Conservation (phyloP, 2,888 invertebrate species). For the Protophormia terraenovae region DNA sequence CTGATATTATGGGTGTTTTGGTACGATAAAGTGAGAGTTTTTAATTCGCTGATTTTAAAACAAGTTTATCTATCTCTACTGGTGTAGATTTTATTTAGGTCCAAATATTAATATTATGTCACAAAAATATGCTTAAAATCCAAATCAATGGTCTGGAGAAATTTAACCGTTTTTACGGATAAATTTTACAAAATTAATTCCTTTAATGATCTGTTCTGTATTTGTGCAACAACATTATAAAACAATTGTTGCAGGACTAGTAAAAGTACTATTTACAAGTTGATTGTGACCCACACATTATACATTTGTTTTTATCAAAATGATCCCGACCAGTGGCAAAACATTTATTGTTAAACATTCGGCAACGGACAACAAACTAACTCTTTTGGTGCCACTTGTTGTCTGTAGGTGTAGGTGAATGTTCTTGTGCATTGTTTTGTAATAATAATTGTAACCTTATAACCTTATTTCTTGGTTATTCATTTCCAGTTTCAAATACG, state of each 20-base stretch:
- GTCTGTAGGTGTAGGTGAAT: not conserved
- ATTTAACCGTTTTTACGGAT: no score
- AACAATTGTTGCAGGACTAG: slow-evolving; percentile 1
- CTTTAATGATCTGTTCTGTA: not conserved
- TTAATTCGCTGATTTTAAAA: no score
- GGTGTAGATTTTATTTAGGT: no score
- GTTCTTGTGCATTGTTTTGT: slow-evolving; percentile 5
- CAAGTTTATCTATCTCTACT: no score
- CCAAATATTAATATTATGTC: no score
- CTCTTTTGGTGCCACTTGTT: slow-evolving; percentile 14
- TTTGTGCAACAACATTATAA: slow-evolving; percentile 25
- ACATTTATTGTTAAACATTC: slow-evolving; percentile 45
- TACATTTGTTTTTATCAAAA: slow-evolving; percentile 37
- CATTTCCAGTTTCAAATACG: not conserved
- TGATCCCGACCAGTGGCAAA: slow-evolving; percentile 45
- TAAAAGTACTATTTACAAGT: not conserved
- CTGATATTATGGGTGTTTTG: no score
- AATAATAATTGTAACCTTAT: slow-evolving; percentile 71
- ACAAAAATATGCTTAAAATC: no score
- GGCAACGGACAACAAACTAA: no score
- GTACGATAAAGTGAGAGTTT: no score
- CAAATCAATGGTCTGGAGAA: no score
- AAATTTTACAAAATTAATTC: not conserved
- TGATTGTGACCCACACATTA: not conserved
- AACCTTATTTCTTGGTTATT: slow-evolving; percentile 69